These are phyloP conservation scores for Clepsis dumicolana DNA, from an alignment of 2,888 invertebrate genomes.

Conservation along the genomic window DNA sequence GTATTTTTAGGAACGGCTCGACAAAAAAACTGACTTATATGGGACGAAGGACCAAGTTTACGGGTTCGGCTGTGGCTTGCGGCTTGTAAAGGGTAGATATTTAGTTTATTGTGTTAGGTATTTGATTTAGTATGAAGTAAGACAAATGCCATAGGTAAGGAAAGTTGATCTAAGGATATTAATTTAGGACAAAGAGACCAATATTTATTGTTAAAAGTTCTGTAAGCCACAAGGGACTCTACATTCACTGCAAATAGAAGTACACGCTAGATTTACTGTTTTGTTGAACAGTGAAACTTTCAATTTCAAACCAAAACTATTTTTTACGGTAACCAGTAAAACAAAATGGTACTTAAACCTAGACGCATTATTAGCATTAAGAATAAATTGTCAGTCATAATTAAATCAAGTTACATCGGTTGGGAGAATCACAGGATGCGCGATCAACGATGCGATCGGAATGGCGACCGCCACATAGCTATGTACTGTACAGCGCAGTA, in stretches of 20 bases:
- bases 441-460: slow-evolving; percentile 73
- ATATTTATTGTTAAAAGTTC: no score
- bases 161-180: no score
- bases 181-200: no score
- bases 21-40: slow-evolving; percentile 69
- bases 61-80: slow-evolving; percentile 5
- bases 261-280: no score
- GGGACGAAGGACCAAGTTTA: slow-evolving; percentile 50
- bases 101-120: slow-evolving; percentile 7
- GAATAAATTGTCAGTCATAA: slow-evolving; percentile 2
- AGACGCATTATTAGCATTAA: neutral
- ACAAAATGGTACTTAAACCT: no score
- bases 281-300: no score
- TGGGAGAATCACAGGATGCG: slow-evolving; percentile 67
- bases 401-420: neutral
- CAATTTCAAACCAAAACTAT: no score
- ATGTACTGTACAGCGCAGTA: slow-evolving; percentile 60
- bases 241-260: no score
- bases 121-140: neutral
- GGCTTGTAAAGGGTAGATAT: slow-evolving; percentile 13
- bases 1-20: slow-evolving; percentile 79
- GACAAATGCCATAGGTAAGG: no score
- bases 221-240: no score
- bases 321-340: no score
- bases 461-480: slow-evolving; percentile 69